Percentiles rank a stretch among this genome's conserved stretches.
phyloP scores from a whole-genome alignment of 2,797 vertebrate species.

The Pterois miles region DNA sequence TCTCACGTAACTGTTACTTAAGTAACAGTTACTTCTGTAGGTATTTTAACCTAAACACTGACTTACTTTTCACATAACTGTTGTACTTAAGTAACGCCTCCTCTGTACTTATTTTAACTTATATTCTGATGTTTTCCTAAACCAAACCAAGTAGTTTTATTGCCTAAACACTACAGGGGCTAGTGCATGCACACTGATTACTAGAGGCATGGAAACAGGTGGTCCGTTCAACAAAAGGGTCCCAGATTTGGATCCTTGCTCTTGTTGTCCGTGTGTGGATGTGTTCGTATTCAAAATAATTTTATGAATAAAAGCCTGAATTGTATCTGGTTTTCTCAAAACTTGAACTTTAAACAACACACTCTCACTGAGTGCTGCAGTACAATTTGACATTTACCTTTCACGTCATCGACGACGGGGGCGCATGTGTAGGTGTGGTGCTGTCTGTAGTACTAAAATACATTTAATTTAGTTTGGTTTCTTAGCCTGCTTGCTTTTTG shows the following conservation, averaged over 20 bases:
- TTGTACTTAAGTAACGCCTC: no score
- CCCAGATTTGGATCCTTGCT: not conserved
- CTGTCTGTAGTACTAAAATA: no score
- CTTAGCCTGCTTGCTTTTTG: no score
- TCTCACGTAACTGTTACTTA: no score
- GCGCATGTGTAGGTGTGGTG: no score
- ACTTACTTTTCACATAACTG: no score
- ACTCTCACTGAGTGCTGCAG: not conserved
- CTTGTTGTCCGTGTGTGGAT: not conserved
- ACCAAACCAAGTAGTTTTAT: not conserved
- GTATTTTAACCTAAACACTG: no score
- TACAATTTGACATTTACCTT: not conserved
- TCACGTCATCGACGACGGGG: not conserved
- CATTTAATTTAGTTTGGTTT: no score
- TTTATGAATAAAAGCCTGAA: not conserved
- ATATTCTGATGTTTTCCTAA: accelerated
- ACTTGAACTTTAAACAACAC: not conserved
- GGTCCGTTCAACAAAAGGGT: not conserved
- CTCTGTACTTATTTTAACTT: accelerated
- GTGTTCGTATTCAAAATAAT: no score
- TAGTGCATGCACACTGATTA: no score
- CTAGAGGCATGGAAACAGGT: not conserved
- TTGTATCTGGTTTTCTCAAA: not conserved
- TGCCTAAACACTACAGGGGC: not conserved
- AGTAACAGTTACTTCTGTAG: no score